phyloP scores from a whole-genome alignment of 2,888 invertebrate genomes.

The Helobdella robusta region DNA sequence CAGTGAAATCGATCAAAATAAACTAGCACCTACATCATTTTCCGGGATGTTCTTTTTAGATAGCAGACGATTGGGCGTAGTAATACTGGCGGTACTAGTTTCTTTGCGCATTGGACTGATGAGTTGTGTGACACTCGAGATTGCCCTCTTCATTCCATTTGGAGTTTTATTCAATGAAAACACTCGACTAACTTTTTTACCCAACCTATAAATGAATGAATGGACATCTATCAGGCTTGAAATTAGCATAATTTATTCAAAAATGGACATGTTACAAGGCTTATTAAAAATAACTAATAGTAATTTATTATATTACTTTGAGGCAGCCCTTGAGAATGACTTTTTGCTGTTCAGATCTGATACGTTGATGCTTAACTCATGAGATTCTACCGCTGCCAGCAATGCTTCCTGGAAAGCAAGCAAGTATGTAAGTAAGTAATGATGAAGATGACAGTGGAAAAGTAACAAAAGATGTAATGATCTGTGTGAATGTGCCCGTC shows the following conservation, averaged over 20 bases:
- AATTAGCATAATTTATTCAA: too few species aligned
- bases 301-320: conserved; percentile 46
- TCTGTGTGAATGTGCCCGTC: too few species aligned
- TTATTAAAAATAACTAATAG: too few species aligned
- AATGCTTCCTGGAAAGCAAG: conserved; percentile 62
- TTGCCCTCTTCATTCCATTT: conserved; percentile 70
- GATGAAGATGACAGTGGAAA: neutral
- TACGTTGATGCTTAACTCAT: conserved; percentile 43
- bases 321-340: conserved; percentile 80
- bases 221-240: too few species aligned
- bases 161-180: conserved; percentile 92
- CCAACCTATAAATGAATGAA: conserved; percentile 41
- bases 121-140: conserved; percentile 60
- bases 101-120: conserved; percentile 34
- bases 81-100: conserved; percentile 17
- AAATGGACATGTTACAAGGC: too few species aligned
- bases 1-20: neutral
- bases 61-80: too few species aligned
- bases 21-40: too few species aligned
- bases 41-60: too few species aligned
- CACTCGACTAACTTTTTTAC: conserved; percentile 68
- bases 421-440: neutral
- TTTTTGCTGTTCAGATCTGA: conserved; percentile 50
- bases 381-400: conserved; percentile 66
- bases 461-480: too few species aligned